Base-by-base conservation (phyloP, 2,888 invertebrate genomes). In the Miltochrista miniata region DNA sequence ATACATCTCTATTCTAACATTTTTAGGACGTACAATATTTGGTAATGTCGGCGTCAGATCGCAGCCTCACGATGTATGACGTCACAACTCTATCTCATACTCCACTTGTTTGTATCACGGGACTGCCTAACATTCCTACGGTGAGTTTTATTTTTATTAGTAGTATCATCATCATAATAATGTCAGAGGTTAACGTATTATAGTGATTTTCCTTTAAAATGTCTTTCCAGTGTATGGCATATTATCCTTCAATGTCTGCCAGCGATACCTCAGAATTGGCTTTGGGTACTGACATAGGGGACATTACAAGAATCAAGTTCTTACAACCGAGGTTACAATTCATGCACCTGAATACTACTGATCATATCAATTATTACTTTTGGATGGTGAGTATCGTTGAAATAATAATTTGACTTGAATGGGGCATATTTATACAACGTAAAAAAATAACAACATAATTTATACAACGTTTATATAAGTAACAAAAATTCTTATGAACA, bases 351-450 rank as follows among this genome's bases (percentile, higher is more conserved):
- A 92, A 92, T 59, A 76, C 92, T 3, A 83, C 91, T 2, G 94
- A 94, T 55, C 86, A 86, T 58, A 81, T 93, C 45, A 93, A 90
- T 56, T 84, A 90, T 39, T 94, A 93, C 69, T 93, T 93, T 64
- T 94, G 94, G 94, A 88, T 87, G 85, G 94, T 94, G 75, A 45
- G 44, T 37, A n/a, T n/a, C n/a, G n/a, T n/a, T n/a, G n/a, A n/a
- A n/a, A n/a, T n/a, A n/a, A n/a, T n/a, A n/a, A n/a, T n/a, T n/a
- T n/a, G n/a, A n/a, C n/a, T 24, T 24, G 18, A 24, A 24, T n/a
- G n/a, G n/a, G n/a, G n/a, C n/a, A n/a, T n/a, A n/a, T n/a, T n/a
- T n/a, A n/a, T n/a, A n/a, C n/a, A n/a, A n/a, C n/a, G n/a, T n/a
- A n/a, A n/a, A n/a, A n/a, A n/a, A n/a, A n/a, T n/a, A n/a, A n/a